Evolutionary conservation across 2,797 vertebrate genomes (phyloP).

Genomic region (Fistularia tabacaria): DNA sequence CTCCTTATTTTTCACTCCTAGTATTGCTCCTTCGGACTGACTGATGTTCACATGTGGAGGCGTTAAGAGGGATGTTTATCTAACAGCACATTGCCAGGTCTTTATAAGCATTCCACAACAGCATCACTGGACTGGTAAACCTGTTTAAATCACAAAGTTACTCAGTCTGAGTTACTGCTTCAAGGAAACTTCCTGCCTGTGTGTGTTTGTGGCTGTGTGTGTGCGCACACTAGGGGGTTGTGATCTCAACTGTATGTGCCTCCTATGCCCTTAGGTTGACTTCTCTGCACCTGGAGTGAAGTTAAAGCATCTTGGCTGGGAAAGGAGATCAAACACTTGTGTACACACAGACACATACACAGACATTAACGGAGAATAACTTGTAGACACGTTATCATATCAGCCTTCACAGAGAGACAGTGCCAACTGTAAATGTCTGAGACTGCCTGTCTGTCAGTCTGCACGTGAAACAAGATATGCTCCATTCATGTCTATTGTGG

Average conservation of each 20-base stretch:
- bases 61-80: constrained; percentile 55
- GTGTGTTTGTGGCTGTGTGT: constrained; percentile 18
- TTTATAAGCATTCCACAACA: constrained; percentile 43
- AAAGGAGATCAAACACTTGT: constrained; percentile 58
- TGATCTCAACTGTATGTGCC: constrained; percentile 52
- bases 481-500: constrained; percentile 28
- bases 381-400: constrained; percentile 53
- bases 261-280: constrained; percentile 68
- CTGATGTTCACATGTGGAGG: constrained; percentile 51
- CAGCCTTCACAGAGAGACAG: constrained; percentile 52
- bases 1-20: constrained; percentile 38
- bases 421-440: constrained; percentile 60
- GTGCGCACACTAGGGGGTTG: constrained; percentile 16
- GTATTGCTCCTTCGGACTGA: constrained; percentile 9
- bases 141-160: constrained; percentile 55
- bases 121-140: constrained; percentile 62
- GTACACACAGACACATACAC: constrained; percentile 32
- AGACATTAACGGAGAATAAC: constrained; percentile 8
- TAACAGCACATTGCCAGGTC: constrained; percentile 32
- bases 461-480: constrained; percentile 42
- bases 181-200: constrained; percentile 38
- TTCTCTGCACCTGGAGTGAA: constrained; percentile 69
- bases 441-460: constrained; percentile 45
- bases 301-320: constrained; percentile 61
- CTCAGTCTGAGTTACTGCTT: constrained; percentile 32